A percentile compares a stretch with the other conserved stretches of the same genome.
These are phyloP conservation scores for Hydriomena furcata DNA, from an alignment of 2,888 invertebrate species.

Conservation along the genomic window DNA sequence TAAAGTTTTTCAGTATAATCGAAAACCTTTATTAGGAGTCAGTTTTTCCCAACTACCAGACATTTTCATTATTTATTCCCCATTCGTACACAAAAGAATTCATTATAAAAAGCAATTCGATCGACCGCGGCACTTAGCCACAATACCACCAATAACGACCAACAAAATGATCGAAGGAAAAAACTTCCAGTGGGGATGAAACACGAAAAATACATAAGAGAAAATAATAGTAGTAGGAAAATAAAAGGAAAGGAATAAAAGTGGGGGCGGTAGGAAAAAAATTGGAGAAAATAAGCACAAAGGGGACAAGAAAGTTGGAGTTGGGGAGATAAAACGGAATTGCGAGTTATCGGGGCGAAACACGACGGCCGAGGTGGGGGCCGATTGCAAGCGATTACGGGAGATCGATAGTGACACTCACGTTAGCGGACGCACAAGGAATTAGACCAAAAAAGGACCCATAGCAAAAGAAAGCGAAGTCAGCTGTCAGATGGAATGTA, in stretches of 20 bases:
- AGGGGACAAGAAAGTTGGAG: slow-evolving; percentile 76
- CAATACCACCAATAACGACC: slow-evolving; percentile 76
- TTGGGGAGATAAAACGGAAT: slow-evolving; percentile 81
- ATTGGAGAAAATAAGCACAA: slow-evolving; percentile 81
- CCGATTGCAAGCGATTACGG: slow-evolving; percentile 70
- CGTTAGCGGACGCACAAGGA: too few relatives aligned
- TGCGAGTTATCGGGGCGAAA: slow-evolving; percentile 79
- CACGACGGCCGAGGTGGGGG: slow-evolving; percentile 68
- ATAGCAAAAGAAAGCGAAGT: too few relatives aligned
- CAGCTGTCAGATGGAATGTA: too few relatives aligned
- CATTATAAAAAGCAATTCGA: slow-evolving; percentile 73
- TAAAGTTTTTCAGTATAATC: background rate
- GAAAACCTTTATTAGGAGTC: slow-evolving; percentile 3
- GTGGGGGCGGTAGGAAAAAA: slow-evolving; percentile 72
- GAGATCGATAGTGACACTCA: slow-evolving; percentile 81
- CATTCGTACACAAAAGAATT: slow-evolving; percentile 66
- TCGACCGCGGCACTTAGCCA: slow-evolving; percentile 67
- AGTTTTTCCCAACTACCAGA: slow-evolving; percentile 25
- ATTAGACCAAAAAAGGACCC: too few relatives aligned
- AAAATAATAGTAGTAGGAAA: slow-evolving; percentile 80
- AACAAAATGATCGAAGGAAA: slow-evolving; percentile 73
- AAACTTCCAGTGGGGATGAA: slow-evolving; percentile 68
- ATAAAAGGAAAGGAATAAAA: slow-evolving; percentile 77
- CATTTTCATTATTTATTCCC: slow-evolving; percentile 63
- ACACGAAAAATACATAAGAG: slow-evolving; percentile 80